Base-by-base conservation (phyloP, 2,888 invertebrate genomes). In the Taenaris catops region DNA sequence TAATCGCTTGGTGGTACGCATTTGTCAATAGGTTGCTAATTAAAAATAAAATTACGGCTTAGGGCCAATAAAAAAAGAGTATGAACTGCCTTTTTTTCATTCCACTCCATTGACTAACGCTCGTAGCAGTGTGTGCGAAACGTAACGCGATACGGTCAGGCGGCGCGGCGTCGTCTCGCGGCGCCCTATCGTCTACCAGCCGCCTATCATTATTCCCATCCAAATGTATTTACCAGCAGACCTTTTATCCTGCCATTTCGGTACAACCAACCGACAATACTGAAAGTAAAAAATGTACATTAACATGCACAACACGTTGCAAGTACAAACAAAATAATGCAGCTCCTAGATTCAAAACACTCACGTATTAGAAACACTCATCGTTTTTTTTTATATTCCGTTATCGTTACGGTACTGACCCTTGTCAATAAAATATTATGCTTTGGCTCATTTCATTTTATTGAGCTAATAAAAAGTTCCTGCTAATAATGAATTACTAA, bases 181-280 rank as follows among this genome's bases (percentile, higher is more conserved):
- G 84, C 84, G 84, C 83, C 84, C 81, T 76, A 53, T 58, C 69
- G 84, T 83, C 83, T 83, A 64, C 80, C 71, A 53, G 37, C 67
- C 63, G 66, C 68, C 71, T 73, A 66, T 68, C 70, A 73, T 68
- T 71, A 67, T 65, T 69, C 55, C 63, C 69, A 65, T 65, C 69
- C 61, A 62, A 68, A 55, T 51, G 51, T 49, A 41, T 51, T 46
- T 47, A 48, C 49, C 48, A 51, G 44, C 46, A 47, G 36, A 53
- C 46, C 49, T 51, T 51, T 53, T 48, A 51, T 47, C 51, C 44
- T 48, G 41, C 23, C 35, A 34, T 36, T 46, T 48, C 18, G 35
- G 8, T 44, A 43, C 29, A 28, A 38, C 36, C 26, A 19, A 16
- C 23, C 20, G 5, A 23, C 28, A 41, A 44, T 39, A 44, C 35